These are phyloP conservation scores for Larimichthys crocea DNA, from an alignment of 2,113 vertebrate genomes.

Conservation along the genomic window DNA sequence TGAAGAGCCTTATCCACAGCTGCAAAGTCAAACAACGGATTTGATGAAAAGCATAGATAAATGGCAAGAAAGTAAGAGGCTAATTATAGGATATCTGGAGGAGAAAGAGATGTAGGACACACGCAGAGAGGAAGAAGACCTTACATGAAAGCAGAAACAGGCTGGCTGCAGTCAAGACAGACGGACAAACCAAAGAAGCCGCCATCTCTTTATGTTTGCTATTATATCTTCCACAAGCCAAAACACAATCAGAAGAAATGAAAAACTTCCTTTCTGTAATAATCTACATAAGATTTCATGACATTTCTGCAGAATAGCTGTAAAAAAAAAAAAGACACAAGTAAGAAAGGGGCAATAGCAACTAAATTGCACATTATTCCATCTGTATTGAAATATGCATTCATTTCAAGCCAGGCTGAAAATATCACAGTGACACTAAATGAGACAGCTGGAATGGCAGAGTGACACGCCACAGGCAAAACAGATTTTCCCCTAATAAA, in stretches of 20 bases:
- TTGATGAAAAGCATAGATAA: not conserved
- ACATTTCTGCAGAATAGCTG: not conserved
- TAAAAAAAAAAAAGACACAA: not conserved
- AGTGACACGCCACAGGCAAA: constrained; percentile 42
- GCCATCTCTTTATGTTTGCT: not conserved
- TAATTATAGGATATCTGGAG: constrained; percentile 10
- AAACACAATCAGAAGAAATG: constrained; percentile 55
- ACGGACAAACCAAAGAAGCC: constrained; percentile 15
- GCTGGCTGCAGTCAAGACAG: not conserved
- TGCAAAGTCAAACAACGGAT: constrained; percentile 26
- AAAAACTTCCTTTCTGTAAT: constrained; percentile 36
- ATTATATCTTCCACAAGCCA: constrained; percentile 21
- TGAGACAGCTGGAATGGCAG: constrained; percentile 35
- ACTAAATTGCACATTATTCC: constrained; percentile 23
- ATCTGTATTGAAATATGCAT: constrained; percentile 35
- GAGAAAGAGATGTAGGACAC: not conserved
- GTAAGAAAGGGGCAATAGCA: not conserved
- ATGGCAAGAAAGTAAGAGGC: not conserved
- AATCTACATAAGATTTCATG: constrained; percentile 16
- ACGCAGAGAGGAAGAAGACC: constrained; percentile 1
- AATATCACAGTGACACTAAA: constrained; percentile 43
- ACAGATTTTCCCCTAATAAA: constrained; percentile 50
- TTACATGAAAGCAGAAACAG: constrained; percentile 16
- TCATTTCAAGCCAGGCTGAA: constrained; percentile 29
- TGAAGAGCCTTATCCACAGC: not conserved